Conservation (phyloP, 2,797 vertebrate genomes). For the Vespertilio murinus region DNA sequence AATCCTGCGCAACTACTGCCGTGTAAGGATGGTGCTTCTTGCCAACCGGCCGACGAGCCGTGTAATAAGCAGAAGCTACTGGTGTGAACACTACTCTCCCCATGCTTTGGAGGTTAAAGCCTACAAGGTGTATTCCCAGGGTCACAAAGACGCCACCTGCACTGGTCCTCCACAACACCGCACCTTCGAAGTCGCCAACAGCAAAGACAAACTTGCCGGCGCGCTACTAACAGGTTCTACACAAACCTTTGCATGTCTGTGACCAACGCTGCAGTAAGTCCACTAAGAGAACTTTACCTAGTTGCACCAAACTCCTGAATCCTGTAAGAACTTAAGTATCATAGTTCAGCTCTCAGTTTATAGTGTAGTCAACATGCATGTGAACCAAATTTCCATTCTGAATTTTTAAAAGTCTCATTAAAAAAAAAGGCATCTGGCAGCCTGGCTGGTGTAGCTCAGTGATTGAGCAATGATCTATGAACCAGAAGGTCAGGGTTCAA, state of each 20-base stretch:
- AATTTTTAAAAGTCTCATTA: slow-evolving; percentile 30
- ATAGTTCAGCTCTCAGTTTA: slow-evolving; percentile 2
- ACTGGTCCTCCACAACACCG: not conserved
- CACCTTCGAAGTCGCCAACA: not conserved
- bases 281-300: not conserved
- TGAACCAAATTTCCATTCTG: slow-evolving; percentile 52
- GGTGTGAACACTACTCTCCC: not conserved
- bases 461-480: too few relatives aligned
- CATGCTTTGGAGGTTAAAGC: not conserved
- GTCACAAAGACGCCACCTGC: not conserved
- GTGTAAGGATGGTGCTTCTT: rapidly evolving
- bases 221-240: not conserved
- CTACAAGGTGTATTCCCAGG: not conserved
- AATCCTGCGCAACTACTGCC: too few relatives aligned
- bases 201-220: not conserved
- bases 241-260: not conserved
- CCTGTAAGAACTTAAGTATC: not conserved
- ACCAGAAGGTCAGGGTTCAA: too few relatives aligned
- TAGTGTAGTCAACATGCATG: slow-evolving; percentile 2
- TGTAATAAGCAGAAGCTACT: not conserved
- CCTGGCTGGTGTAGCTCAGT: not conserved
- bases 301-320: not conserved
- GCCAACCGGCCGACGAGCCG: not conserved
- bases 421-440: slow-evolving; percentile 38
- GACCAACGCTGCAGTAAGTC: not conserved